phyloP scores from a whole-genome alignment of 2,888 invertebrate species.

The Macaria liturata region DNA sequence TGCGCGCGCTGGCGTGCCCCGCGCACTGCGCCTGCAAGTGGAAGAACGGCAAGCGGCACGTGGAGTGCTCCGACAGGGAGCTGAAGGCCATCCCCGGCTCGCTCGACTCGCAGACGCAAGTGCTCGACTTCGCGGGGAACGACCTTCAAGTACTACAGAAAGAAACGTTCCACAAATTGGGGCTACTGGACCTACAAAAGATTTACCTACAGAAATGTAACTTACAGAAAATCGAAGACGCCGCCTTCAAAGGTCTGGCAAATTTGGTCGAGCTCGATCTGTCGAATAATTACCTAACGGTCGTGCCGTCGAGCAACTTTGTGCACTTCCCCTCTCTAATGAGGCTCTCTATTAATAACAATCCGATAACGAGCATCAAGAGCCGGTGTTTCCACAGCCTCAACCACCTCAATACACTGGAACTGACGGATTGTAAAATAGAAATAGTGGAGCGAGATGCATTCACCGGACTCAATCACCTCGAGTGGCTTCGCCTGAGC shows the following conservation, averaged over 20 bases:
- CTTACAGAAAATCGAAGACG: constrained; percentile 89
- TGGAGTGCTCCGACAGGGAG: constrained; percentile 92
- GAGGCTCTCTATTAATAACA: constrained; percentile 91
- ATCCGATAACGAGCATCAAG: constrained; percentile 90
- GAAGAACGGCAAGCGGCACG: constrained; percentile 96
- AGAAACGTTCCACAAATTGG: constrained; percentile 90
- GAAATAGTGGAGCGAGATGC: constrained; percentile 90
- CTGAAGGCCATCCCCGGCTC: constrained; percentile 90
- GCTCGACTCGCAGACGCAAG: constrained; percentile 93
- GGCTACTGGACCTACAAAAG: constrained; percentile 93
- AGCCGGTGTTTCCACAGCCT: constrained; percentile 89
- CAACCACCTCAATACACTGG: constrained; percentile 89
- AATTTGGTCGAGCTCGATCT: constrained; percentile 95
- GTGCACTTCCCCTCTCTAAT: constrained; percentile 91
- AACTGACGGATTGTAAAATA: constrained; percentile 91
- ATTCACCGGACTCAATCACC: constrained; percentile 90
- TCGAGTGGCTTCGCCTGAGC: constrained; percentile 93
- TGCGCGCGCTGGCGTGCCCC: constrained; percentile 86
- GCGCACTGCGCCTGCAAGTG: constrained; percentile 93
- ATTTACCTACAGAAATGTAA: constrained; percentile 92
- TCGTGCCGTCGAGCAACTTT: constrained; percentile 91
- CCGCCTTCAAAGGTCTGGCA: constrained; percentile 92
- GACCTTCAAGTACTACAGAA: constrained; percentile 90
- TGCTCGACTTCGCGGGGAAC: constrained; percentile 93
- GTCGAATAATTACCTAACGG: constrained; percentile 90